phyloP scores from a whole-genome alignment of 2,797 vertebrate species.

The Poeciliopsis turneri region DNA sequence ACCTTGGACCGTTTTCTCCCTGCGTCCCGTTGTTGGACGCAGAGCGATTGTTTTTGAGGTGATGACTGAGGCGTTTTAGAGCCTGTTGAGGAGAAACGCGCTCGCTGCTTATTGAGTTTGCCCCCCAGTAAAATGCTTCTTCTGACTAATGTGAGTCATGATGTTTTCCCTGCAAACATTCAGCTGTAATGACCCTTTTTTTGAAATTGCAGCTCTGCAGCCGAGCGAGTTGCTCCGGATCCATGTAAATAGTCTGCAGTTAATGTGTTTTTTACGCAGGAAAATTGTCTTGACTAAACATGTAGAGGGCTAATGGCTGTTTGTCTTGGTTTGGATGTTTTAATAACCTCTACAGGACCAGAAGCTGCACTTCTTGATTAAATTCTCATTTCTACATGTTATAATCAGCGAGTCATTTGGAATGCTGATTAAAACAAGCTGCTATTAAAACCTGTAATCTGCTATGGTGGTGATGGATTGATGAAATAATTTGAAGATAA shows the following conservation, averaged over 20 bases:
- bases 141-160: slow-evolving; percentile 14
- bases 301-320: not conserved
- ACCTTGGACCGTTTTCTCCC: not conserved
- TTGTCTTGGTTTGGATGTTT: slow-evolving; percentile 7
- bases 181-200: slow-evolving; percentile 6
- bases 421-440: slow-evolving; percentile 34
- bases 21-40: not conserved
- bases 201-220: slow-evolving; percentile 10
- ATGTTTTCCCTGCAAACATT: slow-evolving; percentile 15
- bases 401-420: slow-evolving; percentile 22
- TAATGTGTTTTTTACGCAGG: slow-evolving; percentile 10
- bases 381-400: slow-evolving; percentile 18
- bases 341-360: slow-evolving; percentile 23
- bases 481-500: slow-evolving; percentile 49
- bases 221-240: not conserved
- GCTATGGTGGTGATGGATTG: slow-evolving; percentile 35
- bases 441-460: slow-evolving; percentile 26
- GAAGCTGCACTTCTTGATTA: slow-evolving; percentile 24
- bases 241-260: slow-evolving; percentile 1
- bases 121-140: not conserved
- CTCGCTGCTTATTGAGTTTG: not conserved
- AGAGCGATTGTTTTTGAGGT: not conserved
- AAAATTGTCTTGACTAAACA: not conserved
- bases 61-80: slow-evolving; percentile 5
- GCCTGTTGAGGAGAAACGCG: not conserved